Base-by-base conservation (phyloP, 2,888 invertebrate genomes). In the Yponomeuta malinellus region DNA sequence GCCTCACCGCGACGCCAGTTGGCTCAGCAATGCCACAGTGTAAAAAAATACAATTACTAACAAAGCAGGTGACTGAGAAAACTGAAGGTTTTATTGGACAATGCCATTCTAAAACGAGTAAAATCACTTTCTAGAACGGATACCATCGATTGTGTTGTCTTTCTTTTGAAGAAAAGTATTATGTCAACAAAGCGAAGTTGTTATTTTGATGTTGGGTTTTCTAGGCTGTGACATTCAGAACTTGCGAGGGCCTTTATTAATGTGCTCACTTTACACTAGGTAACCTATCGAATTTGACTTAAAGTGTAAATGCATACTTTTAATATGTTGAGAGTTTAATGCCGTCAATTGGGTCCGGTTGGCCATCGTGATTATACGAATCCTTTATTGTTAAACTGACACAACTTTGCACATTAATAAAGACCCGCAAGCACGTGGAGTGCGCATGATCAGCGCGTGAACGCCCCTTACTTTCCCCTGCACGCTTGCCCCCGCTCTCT, bases 381-480 rank as follows among this genome's bases (percentile, higher is more conserved):
- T 43, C 43, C 6, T 43, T 43, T 6, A 43, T 43, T 8, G 43
- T 8, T 43, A 43, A 43, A 43, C 8, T 43, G 2, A 8, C 33
- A 29, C 10, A 29, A 65, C 9, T 29, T 43, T n/a, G 77, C 75
- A 81, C 88, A 77, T 81, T 72, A 88, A 85, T 75, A 88, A 87
- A 86, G 79, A 73, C 78, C 78, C 83, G 12, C 23, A 43, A 84
- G 83, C 91, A 92, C 89, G 91, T 88, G 90, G 75, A 75, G 76
- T 73, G 81, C 86, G 91, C 91, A 90, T 92, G 91, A 74, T 81
- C 83, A 75, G 48, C 72, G 84, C 87, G 80, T 87, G 89, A 73
- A 75, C 70, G 69, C 63, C 72, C 70, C 69, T 73, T 73, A 74
- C 75, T 76, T 75, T 73, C 73, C 73, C 74, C 75, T 76, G 75